Base-by-base conservation (phyloP, 2,113 vertebrate species). In the Felis chaus region DNA sequence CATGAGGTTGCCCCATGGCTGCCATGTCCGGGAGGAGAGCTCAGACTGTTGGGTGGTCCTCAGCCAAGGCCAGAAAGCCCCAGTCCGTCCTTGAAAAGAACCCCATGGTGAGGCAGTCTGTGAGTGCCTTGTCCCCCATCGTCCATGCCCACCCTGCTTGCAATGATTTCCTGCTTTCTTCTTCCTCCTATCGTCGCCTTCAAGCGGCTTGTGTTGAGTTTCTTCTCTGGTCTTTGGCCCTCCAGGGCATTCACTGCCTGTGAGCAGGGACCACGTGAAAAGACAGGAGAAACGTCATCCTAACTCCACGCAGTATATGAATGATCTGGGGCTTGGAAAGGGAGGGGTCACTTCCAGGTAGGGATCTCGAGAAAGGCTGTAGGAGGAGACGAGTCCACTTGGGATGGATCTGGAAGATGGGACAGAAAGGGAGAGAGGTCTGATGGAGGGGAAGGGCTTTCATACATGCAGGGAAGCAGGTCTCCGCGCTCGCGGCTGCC, bases 1-100 rank as follows among this genome's bases (percentile, higher is more conserved):
- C 19, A 1, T 0, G 0, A 23, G n/a, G 8, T 39, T 65, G 73
- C 31, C 27, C 12, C 23, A 0, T 3, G 45, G 48, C 55, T 6
- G 10, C 39, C 7, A 1, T 16, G 0, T 11, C 63, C n/a, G 13
- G 36, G n/a, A 45, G 50, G 50, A 91, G 86, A 71, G 39, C 14
- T 78, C 63, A 13, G 23, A 16, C 45, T 68, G 23, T 80, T 63
- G 65, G 41, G 3, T 11, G 48, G 53, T 27, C 50, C 50, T 93
- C 45, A 48, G 63, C 21, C 2, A n/a, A 53, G 14, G 14, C 82
- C 66, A 55, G 48, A 80, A 73, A 65, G 13, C 29, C 63, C 74
- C 41, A 18, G 74, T 4, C 18, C 7, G 0, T 48, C 89, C 82
- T 68, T 55, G 80, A 41, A 78, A 73, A 3, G 27, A 76, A 41